These are phyloP conservation scores for Leptopterna dolabrata DNA, from an alignment of 2,888 invertebrate genomes.

Conservation along the genomic window DNA sequence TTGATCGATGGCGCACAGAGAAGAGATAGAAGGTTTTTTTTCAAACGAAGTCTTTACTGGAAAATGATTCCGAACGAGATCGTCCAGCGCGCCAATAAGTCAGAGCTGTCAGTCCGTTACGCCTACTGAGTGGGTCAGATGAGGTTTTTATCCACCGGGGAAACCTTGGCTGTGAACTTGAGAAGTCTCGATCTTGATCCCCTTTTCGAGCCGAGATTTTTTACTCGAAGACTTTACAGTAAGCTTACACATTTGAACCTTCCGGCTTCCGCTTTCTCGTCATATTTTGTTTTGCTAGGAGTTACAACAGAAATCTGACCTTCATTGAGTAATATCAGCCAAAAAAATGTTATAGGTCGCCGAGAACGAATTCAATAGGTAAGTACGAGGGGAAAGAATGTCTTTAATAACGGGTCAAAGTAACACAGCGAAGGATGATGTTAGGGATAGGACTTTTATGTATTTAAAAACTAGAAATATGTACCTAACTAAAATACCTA, in stretches of 20 bases:
- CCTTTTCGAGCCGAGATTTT: background rate
- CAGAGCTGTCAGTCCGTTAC: conserved; percentile 24
- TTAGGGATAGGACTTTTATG: too few relatives aligned
- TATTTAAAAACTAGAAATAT: too few relatives aligned
- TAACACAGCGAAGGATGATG: too few relatives aligned
- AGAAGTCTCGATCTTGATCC: background rate
- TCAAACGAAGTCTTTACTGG: background rate
- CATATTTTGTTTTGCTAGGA: background rate
- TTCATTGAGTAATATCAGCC: too few relatives aligned
- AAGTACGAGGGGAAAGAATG: too few relatives aligned
- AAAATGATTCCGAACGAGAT: background rate
- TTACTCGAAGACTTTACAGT: background rate
- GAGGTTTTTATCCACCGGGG: background rate
- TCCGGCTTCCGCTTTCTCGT: background rate
- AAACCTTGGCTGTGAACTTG: conserved; percentile 29
- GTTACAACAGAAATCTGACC: too few relatives aligned
- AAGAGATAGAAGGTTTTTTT: background rate
- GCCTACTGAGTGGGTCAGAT: background rate
- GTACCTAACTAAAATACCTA: too few relatives aligned
- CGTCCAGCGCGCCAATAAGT: background rate
- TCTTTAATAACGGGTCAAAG: too few relatives aligned
- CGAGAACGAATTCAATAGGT: too few relatives aligned
- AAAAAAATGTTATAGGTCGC: too few relatives aligned
- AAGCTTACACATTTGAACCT: background rate
- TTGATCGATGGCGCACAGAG: background rate